Base-by-base conservation (phyloP, 2,888 invertebrate genomes). In the Cephalotes varians region DNA sequence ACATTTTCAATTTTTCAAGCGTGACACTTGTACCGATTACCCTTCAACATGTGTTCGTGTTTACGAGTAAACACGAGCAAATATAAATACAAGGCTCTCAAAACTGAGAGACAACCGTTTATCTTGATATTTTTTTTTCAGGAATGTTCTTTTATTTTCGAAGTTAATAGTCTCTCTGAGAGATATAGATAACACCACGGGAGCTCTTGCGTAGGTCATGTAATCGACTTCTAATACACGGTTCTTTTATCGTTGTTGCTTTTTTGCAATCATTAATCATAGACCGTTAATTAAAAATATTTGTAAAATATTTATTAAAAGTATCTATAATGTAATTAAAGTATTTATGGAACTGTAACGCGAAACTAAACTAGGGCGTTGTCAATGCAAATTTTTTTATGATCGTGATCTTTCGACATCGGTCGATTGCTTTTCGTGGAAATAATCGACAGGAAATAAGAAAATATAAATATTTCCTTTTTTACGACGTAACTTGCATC, bases 61-160 rank as follows among this genome's bases (percentile, higher is more conserved):
- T 34, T 60, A 0, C 9, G 25, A 15, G 25, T 64, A 12, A 51
- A 51, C 12, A n/a, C n/a, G n/a, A n/a, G n/a, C n/a, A n/a, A n/a
- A n/a, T 60, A 21, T 12, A 62, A 49, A 28, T 67, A 15, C n/a
- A 4, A 69, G 31, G 7, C 6, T 49, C 10, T 49, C 10, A 67
- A 7, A 31, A 49, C 1, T 15, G 21, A 7, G 6, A 12, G 7
- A 31, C 15, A 51, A 51, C 3, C 0, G 34, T 25, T 71, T 21
- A n/a, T 15, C 4, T 54, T 10, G 10, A 37, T 28, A n/a, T 49
- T 2, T 31, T 73, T 60, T 73, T 73, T 60, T 73, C 31, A 44
- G 31, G 44, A 40, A 28, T 12, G 7, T 56, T 37, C 10, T 69
- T 2, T 71, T 9, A 10, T 3, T 15, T 37, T 5, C 7, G 47